These are phyloP conservation scores for Parotia lawesii DNA, from an alignment of 2,113 vertebrate genomes.

Conservation along the genomic window DNA sequence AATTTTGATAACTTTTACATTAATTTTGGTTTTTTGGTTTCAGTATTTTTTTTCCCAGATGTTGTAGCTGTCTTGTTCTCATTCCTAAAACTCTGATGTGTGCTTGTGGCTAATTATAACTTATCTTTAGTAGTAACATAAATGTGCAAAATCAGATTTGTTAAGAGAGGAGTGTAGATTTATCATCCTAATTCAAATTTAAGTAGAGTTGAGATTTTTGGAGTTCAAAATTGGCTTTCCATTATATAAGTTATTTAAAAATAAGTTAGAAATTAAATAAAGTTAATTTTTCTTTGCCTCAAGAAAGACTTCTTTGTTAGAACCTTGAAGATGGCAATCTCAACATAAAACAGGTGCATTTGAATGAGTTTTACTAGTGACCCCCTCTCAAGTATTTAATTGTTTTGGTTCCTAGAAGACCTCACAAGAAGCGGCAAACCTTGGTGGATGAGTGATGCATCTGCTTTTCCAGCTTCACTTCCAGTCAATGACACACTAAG, in stretches of 20 bases:
- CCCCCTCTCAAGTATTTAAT: constrained; percentile 46
- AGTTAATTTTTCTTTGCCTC: background rate
- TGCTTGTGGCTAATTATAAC: background rate
- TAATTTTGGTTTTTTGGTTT: background rate
- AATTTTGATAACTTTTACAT: background rate
- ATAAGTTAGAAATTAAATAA: background rate
- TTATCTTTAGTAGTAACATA: background rate
- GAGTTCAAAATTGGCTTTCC: background rate
- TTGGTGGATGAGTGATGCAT: constrained; percentile 73
- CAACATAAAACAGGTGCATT: background rate
- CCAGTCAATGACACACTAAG: constrained; percentile 65
- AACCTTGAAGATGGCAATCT: background rate
- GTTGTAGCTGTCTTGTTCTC: background rate
- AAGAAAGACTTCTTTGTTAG: background rate
- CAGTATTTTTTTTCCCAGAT: background rate
- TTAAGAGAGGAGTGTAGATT: background rate
- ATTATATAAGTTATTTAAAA: background rate
- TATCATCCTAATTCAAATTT: background rate
- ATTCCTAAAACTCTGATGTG: background rate
- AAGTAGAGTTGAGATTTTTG: background rate
- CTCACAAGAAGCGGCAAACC: constrained; percentile 73
- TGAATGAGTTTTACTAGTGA: constrained; percentile 29
- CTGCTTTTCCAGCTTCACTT: constrained; percentile 56
- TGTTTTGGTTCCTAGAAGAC: constrained; percentile 77
- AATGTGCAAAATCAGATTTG: background rate